These are phyloP conservation scores for Sminthurinus aureus DNA, from an alignment of 2,888 invertebrate species.

Conservation along the genomic window DNA sequence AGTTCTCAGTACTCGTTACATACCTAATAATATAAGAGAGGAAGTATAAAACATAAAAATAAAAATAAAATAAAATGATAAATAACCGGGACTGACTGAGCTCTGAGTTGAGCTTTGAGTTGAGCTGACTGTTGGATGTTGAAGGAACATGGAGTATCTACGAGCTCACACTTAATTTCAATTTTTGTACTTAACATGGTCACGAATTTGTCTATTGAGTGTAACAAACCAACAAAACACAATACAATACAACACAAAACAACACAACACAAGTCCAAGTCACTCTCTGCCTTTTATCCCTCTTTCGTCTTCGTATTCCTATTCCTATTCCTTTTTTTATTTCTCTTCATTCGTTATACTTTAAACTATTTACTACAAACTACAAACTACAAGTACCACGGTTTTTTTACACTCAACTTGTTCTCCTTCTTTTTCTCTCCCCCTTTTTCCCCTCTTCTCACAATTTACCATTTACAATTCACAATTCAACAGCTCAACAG, in stretches of 20 bases:
- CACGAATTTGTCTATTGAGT: slow-evolving; percentile 47
- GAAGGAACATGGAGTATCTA: slow-evolving; percentile 19
- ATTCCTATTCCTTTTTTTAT: too few species aligned
- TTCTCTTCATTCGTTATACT: too few species aligned
- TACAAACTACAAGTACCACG: too few species aligned
- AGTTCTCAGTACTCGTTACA: too few species aligned
- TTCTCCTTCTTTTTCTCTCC: background rate
- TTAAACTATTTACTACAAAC: too few species aligned
- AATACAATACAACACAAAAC: background rate
- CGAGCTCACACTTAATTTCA: slow-evolving; percentile 52
- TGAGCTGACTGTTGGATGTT: background rate
- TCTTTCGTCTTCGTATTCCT: too few species aligned
- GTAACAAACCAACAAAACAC: slow-evolving; percentile 39
- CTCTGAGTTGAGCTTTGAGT: too few species aligned
- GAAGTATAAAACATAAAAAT: too few species aligned
- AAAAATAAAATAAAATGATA: too few species aligned
- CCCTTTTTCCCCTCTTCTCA: background rate
- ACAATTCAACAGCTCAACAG: too few species aligned
- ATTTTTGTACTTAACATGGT: slow-evolving; percentile 55
- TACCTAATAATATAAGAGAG: too few species aligned
- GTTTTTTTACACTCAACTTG: background rate
- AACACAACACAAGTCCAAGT: slow-evolving; percentile 28
- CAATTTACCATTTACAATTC: background rate
- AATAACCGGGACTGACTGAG: slow-evolving; percentile 3
- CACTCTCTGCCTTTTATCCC: slow-evolving; percentile 30